Conservation (phyloP, 92 coral and sea anemone genomes). For the Siderastrea siderea region DNA sequence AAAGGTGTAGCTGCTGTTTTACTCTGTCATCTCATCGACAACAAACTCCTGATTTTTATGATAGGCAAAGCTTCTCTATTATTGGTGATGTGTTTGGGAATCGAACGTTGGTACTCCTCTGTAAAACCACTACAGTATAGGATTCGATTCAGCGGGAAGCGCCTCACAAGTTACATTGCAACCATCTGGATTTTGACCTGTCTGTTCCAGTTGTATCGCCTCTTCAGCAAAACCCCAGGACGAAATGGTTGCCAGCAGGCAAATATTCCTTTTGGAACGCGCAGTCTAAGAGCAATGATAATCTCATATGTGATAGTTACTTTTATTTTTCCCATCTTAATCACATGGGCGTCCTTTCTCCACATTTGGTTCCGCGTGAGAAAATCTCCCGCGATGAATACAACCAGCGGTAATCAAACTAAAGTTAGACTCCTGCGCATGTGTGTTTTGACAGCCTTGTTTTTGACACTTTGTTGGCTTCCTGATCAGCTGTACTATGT, state of each 20-base stretch:
- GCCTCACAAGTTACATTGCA: not conserved
- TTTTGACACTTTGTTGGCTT: conserved; percentile 10
- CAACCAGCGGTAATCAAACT: not conserved
- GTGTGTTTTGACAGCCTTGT: conserved; percentile 17
- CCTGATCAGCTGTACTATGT: not conserved
- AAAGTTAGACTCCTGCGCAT: not conserved
- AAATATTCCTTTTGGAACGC: not conserved
- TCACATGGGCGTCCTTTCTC: conserved; percentile 7
- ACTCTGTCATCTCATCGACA: not conserved
- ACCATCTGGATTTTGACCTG: not conserved
- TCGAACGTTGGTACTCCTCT: conserved; percentile 3
- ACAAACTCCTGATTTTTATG: not conserved
- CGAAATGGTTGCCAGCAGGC: not conserved
- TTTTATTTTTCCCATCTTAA: not conserved
- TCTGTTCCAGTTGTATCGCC: not conserved
- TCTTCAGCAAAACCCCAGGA: not conserved
- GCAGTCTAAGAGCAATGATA: not conserved
- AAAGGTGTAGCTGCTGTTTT: not conserved
- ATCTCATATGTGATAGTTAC: not conserved
- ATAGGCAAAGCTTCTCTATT: conserved; percentile 7
- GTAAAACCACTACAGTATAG: not conserved
- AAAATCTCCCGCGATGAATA: conserved; percentile 5
- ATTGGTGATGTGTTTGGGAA: not conserved
- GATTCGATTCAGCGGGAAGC: not conserved
- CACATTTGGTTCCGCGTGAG: conserved; percentile 17